Base-by-base conservation (phyloP, 2,113 vertebrate species). In the Tricholaema leucomelas region DNA sequence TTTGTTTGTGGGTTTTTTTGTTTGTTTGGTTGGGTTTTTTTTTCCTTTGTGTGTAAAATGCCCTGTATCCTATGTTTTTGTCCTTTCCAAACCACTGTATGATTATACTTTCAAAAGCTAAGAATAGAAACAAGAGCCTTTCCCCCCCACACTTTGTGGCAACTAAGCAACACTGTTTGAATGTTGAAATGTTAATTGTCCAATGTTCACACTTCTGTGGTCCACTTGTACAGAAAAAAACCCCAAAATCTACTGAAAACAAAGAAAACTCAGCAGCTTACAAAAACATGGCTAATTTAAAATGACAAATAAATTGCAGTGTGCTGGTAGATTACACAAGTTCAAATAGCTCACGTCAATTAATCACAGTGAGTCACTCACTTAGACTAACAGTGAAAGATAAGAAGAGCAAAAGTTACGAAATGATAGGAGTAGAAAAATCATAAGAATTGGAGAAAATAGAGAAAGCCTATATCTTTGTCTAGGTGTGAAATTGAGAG, bases 221-320 rank as follows among this genome's bases (percentile, higher is more conserved):
- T 90, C 30, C 46, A 64, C 16, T 83, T 80, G 16, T 74, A 66
- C 8, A 85, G 46, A 83, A 73, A 83, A 74, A 31, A 4, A 0
- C 10, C 24, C 10, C 24, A 10, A 10, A 36, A 25, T 24, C 15
- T 15, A 35, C 2, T 18, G 3, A 48, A 87, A 63, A 59, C 0
- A 0, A 15, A 52, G 12, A 2, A 31, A 74, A 5, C 6, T 24
- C 46, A 79, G 12, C 33, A 83, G 36, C 56, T 81, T 81, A 24
- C 8, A 55, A 59, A 86, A 64, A 13, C 6, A 28, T 23, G 28
- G 14, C 9, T 74, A 60, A 64, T 90, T 91, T 59, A 69, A 78
- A 90, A 81, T 50, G 66, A 59, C n/a, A 90, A 75, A 83, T 78
- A 88, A 75, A 82, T 95, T 84, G 25, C 52, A 78, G 12, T 67